These are phyloP conservation scores for Pollenia griseotomentosa DNA, from an alignment of 2,888 invertebrate genomes.

Conservation along the genomic window DNA sequence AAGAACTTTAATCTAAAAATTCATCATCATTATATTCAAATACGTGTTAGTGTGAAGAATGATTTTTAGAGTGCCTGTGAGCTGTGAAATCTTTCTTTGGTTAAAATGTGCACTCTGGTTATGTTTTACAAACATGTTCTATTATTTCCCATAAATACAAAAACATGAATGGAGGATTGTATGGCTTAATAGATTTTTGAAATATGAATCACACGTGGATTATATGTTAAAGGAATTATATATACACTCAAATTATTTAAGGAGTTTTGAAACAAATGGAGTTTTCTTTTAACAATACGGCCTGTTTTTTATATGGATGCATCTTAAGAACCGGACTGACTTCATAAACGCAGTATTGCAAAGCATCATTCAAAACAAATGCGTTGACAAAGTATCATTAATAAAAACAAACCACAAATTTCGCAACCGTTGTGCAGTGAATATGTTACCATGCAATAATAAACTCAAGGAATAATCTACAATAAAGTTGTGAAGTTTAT, in stretches of 20 bases:
- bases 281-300: background rate
- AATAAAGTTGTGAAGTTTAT: no score
- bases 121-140: constrained; percentile 23
- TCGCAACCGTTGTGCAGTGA: no score
- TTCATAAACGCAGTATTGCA: no score
- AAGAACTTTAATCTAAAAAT: background rate
- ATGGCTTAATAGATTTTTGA: constrained; percentile 23
- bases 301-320: no score
- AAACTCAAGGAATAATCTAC: no score
- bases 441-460: no score
- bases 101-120: constrained; percentile 14
- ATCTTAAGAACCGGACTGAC: no score
- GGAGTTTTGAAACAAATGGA: background rate
- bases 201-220: constrained; percentile 14
- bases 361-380: no score
- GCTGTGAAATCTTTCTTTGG: constrained; percentile 28
- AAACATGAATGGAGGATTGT: background rate
- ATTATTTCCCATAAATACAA: constrained; percentile 5
- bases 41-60: background rate
- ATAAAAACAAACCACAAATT: no score
- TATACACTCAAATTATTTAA: constrained; percentile 12
- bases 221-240: constrained; percentile 4
- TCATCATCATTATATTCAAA: constrained; percentile 3
- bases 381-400: no score
- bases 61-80: background rate